These are phyloP conservation scores for Microtus richardsoni DNA, from an alignment of 2,113 vertebrate genomes.

Conservation along the genomic window DNA sequence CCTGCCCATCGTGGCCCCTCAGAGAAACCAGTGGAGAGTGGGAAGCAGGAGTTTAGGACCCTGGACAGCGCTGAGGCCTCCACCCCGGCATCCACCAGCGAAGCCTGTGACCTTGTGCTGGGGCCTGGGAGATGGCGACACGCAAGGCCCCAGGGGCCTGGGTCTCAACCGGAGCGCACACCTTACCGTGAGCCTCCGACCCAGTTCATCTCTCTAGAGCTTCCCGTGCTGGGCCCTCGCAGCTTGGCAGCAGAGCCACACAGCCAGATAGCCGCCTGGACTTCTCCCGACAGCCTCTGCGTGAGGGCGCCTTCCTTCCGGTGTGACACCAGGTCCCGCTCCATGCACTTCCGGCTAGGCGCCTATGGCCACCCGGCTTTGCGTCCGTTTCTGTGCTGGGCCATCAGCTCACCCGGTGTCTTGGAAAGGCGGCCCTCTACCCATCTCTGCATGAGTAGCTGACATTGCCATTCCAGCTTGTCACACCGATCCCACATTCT, in stretches of 20 bases:
- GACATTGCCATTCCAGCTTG: not conserved
- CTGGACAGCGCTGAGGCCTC: not conserved
- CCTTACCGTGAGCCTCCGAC: conserved; percentile 78
- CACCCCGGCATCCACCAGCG: not conserved
- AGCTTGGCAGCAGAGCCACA: no score
- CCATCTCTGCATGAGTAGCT: not conserved
- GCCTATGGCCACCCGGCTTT: no score
- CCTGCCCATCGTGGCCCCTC: not conserved
- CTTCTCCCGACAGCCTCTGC: not conserved
- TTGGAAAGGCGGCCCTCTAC: not conserved
- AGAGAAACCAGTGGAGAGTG: no score
- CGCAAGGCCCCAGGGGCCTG: not conserved
- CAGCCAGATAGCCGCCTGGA: not conserved
- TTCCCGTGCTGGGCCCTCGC: not conserved
- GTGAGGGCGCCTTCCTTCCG: not conserved
- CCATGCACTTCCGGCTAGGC: not conserved
- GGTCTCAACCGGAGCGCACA: not conserved
- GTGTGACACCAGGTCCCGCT: not conserved
- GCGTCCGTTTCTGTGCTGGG: no score
- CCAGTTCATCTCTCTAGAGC: conserved; percentile 74
- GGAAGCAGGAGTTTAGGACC: not conserved
- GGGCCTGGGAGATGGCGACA: not conserved
- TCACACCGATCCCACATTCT: not conserved
- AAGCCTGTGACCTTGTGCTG: not conserved
- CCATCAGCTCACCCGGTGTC: not conserved